phyloP scores from a whole-genome alignment of 2,888 invertebrate genomes.

The Rhodophaea formosa region DNA sequence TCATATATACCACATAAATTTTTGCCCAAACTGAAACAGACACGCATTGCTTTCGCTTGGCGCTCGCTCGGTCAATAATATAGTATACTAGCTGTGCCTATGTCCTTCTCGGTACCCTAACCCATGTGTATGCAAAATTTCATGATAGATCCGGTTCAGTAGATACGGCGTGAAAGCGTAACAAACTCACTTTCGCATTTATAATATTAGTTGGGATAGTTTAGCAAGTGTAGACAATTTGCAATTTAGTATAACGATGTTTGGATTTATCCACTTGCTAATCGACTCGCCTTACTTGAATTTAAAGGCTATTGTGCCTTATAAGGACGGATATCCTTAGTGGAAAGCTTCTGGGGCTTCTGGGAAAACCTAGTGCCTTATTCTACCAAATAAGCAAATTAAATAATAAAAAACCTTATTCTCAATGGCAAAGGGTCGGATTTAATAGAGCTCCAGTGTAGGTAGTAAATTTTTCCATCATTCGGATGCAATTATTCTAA shows the following conservation, averaged over 20 bases:
- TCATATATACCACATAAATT: too few relatives aligned
- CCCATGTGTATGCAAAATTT: too few relatives aligned
- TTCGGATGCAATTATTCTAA: neutral
- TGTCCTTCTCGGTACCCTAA: too few relatives aligned
- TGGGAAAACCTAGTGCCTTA: conserved; percentile 18
- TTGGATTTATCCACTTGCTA: neutral
- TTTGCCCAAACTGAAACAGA: too few relatives aligned
- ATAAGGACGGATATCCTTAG: conserved; percentile 32
- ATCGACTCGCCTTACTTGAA: neutral
- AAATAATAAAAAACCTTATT: neutral
- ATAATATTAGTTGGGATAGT: too few relatives aligned
- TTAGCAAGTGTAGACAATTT: too few relatives aligned
- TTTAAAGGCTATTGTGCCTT: conserved; percentile 23
- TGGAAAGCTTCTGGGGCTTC: conserved; percentile 34
- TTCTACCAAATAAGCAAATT: neutral
- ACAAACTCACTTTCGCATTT: too few relatives aligned
- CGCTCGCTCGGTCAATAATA: too few relatives aligned
- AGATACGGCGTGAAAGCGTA: too few relatives aligned
- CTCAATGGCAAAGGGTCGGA: neutral
- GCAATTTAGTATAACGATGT: neutral
- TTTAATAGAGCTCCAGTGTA: neutral
- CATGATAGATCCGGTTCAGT: too few relatives aligned
- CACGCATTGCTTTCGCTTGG: too few relatives aligned
- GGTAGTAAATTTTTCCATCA: neutral
- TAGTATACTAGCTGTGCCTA: too few relatives aligned